phyloP scores from a whole-genome alignment of 2,113 vertebrate species.

The Malurus alboscapulatus region DNA sequence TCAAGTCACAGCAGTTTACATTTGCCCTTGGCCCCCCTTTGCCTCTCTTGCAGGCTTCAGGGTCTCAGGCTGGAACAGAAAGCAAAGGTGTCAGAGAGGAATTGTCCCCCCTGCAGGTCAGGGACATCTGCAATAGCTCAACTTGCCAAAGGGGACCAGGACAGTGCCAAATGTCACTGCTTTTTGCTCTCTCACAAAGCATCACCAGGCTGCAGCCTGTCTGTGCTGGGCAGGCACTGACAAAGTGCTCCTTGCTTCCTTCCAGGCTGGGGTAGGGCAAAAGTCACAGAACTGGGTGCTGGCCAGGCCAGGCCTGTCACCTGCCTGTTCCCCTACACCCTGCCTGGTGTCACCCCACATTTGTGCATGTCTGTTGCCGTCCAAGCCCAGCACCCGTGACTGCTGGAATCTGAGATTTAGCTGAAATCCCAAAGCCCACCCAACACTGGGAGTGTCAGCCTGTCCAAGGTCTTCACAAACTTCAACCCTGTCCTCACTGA shows the following conservation, averaged over 20 bases:
- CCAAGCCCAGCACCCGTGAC: background rate
- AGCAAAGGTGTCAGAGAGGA: background rate
- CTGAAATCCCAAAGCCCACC: background rate
- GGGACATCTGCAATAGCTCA: background rate
- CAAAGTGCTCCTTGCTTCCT: background rate
- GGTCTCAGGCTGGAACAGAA: background rate
- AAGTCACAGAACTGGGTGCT: background rate
- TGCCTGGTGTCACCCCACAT: background rate
- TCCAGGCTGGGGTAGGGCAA: background rate
- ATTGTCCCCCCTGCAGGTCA: background rate
- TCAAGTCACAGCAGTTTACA: background rate
- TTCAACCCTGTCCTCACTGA: background rate
- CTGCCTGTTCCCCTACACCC: background rate
- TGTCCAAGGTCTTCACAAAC: background rate
- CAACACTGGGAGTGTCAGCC: background rate
- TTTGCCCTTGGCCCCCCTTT: background rate
- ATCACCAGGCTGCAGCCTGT: background rate
- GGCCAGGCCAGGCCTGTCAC: background rate
- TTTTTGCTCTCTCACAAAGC: background rate
- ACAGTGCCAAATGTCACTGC: background rate
- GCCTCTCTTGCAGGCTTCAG: background rate
- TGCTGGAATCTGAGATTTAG: background rate
- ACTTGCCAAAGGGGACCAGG: background rate
- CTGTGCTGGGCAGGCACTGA: rapidly evolving
- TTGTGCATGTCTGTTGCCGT: background rate